phyloP scores from a whole-genome alignment of 2,888 invertebrate genomes.

The Campoplex nolae region DNA sequence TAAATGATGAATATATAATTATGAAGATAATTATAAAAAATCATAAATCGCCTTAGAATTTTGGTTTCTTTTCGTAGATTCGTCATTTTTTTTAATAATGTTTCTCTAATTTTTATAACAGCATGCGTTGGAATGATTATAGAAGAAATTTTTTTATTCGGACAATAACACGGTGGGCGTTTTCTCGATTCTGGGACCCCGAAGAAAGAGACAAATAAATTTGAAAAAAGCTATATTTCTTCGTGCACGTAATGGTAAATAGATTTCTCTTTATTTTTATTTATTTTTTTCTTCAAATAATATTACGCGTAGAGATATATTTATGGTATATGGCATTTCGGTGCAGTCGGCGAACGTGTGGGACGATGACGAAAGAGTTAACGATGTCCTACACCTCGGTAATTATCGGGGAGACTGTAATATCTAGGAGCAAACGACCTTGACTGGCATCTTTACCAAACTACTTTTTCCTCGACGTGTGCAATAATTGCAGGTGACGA shows the following conservation, averaged over 20 bases:
- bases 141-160: background rate
- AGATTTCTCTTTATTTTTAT: background rate
- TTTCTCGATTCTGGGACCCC: background rate
- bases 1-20: too few species aligned
- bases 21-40: background rate
- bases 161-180: background rate
- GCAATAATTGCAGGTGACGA: background rate
- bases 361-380: constrained; percentile 45
- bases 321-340: constrained; percentile 1
- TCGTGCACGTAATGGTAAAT: background rate
- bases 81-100: too few species aligned
- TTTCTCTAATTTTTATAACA: too few species aligned
- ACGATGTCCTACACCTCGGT: constrained; percentile 25
- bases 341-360: constrained; percentile 13
- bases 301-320: background rate
- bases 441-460: background rate
- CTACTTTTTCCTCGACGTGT: background rate
- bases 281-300: too few species aligned
- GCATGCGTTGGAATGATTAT: background rate
- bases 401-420: background rate
- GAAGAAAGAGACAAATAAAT: background rate
- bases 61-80: background rate
- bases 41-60: background rate
- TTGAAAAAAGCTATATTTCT: background rate
- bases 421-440: background rate